Base-by-base conservation (phyloP, 2,888 invertebrate species). In the Tachina grossa region DNA sequence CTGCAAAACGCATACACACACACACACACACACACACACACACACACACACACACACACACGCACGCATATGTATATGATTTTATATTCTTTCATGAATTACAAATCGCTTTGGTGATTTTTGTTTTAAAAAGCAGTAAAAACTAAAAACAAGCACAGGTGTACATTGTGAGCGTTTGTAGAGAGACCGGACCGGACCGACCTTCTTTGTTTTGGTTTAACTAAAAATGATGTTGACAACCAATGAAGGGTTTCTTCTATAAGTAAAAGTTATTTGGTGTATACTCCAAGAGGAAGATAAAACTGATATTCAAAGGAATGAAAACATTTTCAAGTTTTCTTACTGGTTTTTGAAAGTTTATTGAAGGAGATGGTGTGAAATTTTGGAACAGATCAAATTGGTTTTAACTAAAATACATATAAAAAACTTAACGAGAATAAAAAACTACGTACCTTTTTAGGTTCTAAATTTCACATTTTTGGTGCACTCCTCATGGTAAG, bases 81-180 rank as follows among this genome's bases (percentile, higher is more conserved):
- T 31, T 31, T 31, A 75, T 41, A 43, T 66, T 57, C 51, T 43
- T 69, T 69, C 69, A 31, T 69, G 51, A 51, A 53, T 49, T 59
- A 75, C 79, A 84, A 80, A 86, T 87, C 74, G 84, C 79, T 77
- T 68, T 80, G 77, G 82, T 80, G 85, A 75, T 77, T 84, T 47
- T 80, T 80, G 77, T 80, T 63, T 31, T 61, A 13, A 72, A 76
- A 77, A 57, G n/a, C 22, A 53, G 19, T 41, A 39, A 65, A 77
- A 55, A 63, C 68, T 49, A 63, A 74, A 45, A 72, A 49, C 39
- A n/a, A 72, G 85, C 89, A 89, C 90, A 90, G 90, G 90, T 90
- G 90, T 90, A 90, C 90, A 90, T 88, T 89, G 88, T 63, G 71
- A 80, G 78, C 49, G 55, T 45, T 87, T 88, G 88, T 85, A 88